These are phyloP conservation scores for Temnothorax longispinosus DNA, from an alignment of 1,140 invertebrate species.

Conservation along the genomic window DNA sequence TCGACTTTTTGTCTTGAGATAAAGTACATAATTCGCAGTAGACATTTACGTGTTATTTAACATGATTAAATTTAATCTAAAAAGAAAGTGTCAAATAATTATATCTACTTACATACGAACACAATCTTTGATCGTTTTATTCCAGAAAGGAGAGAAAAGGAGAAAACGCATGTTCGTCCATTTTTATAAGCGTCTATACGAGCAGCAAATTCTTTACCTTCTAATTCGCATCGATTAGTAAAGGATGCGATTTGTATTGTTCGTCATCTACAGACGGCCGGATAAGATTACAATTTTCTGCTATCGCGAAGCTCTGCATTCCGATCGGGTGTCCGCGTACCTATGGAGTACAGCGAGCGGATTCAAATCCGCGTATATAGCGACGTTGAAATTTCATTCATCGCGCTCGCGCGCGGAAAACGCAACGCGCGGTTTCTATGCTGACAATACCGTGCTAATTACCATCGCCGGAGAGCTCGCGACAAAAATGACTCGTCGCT, in stretches of 20 bases:
- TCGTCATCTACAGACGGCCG: neutral
- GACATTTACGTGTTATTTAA: conserved; percentile 6
- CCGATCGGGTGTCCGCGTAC: neutral
- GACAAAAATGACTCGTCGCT: conserved; percentile 58
- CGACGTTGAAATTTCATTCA: conserved; percentile 49
- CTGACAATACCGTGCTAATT: conserved; percentile 61
- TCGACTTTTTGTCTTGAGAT: neutral
- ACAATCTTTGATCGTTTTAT: neutral
- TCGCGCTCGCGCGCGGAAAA: conserved; percentile 43
- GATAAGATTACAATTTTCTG: neutral
- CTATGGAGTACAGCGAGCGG: neutral
- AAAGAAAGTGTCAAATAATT: conserved; percentile 8
- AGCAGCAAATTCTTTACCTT: neutral
- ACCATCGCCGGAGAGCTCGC: conserved; percentile 22
- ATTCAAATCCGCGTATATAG: conserved; percentile 12
- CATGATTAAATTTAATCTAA: neutral
- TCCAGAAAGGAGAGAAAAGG: neutral
- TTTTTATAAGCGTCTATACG: neutral
- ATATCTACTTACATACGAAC: neutral
- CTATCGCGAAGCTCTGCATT: neutral
- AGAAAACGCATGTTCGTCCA: too few species aligned
- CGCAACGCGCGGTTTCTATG: conserved; percentile 46
- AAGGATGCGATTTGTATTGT: neutral
- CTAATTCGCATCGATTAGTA: neutral
- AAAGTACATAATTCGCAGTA: neutral